Conservation (phyloP, 1,140 invertebrate species). For the Formica selysi region DNA sequence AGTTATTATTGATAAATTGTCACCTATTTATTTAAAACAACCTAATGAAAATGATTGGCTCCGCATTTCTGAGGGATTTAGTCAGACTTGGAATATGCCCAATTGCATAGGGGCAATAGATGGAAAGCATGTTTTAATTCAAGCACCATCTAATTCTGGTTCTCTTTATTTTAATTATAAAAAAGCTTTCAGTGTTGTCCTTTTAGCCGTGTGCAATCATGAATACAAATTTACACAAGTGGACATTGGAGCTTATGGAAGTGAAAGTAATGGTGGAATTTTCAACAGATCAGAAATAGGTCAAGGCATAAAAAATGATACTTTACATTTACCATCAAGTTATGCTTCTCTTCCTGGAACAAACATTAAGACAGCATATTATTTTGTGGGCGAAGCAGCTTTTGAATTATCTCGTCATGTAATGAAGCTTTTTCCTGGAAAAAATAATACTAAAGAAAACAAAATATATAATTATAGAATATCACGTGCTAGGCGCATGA, state of each 20-base stretch:
- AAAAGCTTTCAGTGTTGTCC: background rate
- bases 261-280: background rate
- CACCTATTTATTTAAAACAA: no score
- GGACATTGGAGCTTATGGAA: conserved; percentile 1
- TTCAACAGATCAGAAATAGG: background rate
- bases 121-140: background rate
- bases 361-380: background rate
- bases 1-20: no score
- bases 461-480: background rate
- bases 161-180: background rate
- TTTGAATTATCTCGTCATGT: background rate
- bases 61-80: no score
- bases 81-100: conserved; percentile 13
- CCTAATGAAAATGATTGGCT: no score
- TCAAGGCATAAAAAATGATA: background rate
- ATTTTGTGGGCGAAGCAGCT: background rate
- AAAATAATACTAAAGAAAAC: no score
- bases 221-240: background rate
- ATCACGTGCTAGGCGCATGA: background rate
- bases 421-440: background rate
- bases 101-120: background rate
- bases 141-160: background rate
- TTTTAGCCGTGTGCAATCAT: background rate
- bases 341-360: background rate
- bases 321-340: background rate